Base-by-base conservation (phyloP, 2,888 invertebrate genomes). In the Pachycephus smyrnensis region DNA sequence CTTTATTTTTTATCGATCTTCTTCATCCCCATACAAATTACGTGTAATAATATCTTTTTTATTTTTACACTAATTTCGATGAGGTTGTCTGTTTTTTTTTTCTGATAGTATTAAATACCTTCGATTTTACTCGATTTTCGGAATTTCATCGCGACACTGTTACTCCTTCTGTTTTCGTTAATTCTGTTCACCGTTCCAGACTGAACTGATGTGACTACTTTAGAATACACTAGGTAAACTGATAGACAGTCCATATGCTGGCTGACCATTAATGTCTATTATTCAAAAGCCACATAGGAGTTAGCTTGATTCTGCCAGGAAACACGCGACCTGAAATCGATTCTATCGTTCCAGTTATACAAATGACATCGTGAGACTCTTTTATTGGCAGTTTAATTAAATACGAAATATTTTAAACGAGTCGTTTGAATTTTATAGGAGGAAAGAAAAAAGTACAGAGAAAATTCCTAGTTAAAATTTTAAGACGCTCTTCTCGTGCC, bases 251-350 rank as follows among this genome's bases (percentile, higher is more conserved):
- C 55, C 55, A 23, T 55, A 40, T 23, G 23, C 23, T 55, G 9
- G 2, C 55, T 55, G 55, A 55, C 55, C 55, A 55, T 55, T 55
- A 55, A 55, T 23, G 55, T 55, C 55, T 23, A 55, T 55, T 55
- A 55, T 55, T 55, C 55, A 55, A 55, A 55, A 55, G 55, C 15
- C 55, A 23, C 23, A 55, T 55, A 23, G 40, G 55, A 23, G 23
- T 55, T 94, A 94, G 77, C 75, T 86, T 85, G 68, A 75, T 15
- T 12, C 32, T 84, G 79, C 30, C 32, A 76, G 68, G 11, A 69
- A 68, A 31, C 76, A 92, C 92, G 92, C 91, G 92, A 82, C 91
- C 91, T 79, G 91, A 91, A 86, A 84, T 91, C 81, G 92, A 91
- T 55, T 55, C 55, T 23, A 55, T 55, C 23, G 55, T 23, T 55